Percentiles rank a stretch among this genome's conserved stretches.
Conservation (phyloP, 2,113 vertebrate genomes). For the Oncorhynchus tshawytscha region DNA sequence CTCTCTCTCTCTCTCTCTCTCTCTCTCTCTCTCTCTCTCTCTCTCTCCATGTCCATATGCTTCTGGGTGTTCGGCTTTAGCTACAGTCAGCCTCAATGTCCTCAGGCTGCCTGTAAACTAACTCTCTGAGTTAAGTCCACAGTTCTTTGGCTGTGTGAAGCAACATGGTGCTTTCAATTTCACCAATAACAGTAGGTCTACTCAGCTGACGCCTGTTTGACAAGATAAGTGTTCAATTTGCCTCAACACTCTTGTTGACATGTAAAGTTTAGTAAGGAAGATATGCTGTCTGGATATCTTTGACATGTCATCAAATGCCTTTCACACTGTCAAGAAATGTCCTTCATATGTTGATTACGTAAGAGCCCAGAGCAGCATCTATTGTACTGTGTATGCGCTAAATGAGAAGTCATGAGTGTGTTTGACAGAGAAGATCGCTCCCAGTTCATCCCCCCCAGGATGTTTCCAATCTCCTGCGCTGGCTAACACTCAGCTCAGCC, state of each 20-base stretch:
- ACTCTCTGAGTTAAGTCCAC: not conserved
- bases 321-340: not conserved
- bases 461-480: not conserved
- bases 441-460: not conserved
- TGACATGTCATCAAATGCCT: not conserved
- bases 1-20: no score
- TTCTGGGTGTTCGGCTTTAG: not conserved
- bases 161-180: no score
- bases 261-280: not conserved
- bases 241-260: not conserved
- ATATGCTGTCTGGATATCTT: not conserved
- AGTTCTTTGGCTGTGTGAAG: no score
- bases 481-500: not conserved
- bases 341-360: not conserved
- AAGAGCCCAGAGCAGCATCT: not conserved
- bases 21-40: no score
- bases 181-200: not conserved
- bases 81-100: not conserved
- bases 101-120: not conserved
- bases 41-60: not conserved
- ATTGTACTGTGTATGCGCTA: not conserved
- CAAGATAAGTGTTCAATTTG: not conserved
- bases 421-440: not conserved
- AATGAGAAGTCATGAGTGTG: not conserved
- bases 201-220: not conserved